These are phyloP conservation scores for Apostichopus parvimensis DNA, from an alignment of 35 echinoderm and acorn worm genomes.

Conservation along the genomic window DNA sequence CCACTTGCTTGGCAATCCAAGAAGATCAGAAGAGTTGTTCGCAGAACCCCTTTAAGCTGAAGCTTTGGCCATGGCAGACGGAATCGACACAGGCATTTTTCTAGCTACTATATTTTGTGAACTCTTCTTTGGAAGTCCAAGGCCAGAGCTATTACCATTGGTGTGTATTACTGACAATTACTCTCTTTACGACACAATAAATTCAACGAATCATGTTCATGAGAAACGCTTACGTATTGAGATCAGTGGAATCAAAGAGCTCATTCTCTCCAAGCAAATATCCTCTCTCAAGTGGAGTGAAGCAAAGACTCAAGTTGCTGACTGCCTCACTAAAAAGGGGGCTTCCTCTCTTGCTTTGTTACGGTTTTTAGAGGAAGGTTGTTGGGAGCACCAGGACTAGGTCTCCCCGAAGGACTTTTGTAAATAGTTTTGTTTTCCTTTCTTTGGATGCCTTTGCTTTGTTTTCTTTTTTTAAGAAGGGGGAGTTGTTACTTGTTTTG, in stretches of 20 bases:
- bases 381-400: not conserved
- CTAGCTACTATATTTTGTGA: not conserved
- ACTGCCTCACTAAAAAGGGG: slow-evolving; percentile 4
- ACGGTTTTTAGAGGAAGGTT: not conserved
- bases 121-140: not conserved
- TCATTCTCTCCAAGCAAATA: not conserved
- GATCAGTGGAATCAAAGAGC: slow-evolving; percentile 29
- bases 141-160: slow-evolving; percentile 15
- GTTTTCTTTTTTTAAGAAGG: too few relatives aligned
- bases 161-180: slow-evolving; percentile 29
- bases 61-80: slow-evolving; percentile 44
- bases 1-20: not conserved
- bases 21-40: slow-evolving; percentile 11
- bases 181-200: slow-evolving; percentile 10
- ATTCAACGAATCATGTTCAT: slow-evolving; percentile 18
- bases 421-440: not conserved
- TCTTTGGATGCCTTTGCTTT: too few relatives aligned
- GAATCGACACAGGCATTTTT: slow-evolving; percentile 17
- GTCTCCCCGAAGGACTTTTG: not conserved
- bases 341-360: not conserved
- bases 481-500: too few relatives aligned
- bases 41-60: slow-evolving; percentile 26
- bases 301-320: not conserved
- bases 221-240: slow-evolving; percentile 27
- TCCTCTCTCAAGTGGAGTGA: not conserved